phyloP scores from a whole-genome alignment of 2,113 vertebrate genomes.

The Chionis minor region DNA sequence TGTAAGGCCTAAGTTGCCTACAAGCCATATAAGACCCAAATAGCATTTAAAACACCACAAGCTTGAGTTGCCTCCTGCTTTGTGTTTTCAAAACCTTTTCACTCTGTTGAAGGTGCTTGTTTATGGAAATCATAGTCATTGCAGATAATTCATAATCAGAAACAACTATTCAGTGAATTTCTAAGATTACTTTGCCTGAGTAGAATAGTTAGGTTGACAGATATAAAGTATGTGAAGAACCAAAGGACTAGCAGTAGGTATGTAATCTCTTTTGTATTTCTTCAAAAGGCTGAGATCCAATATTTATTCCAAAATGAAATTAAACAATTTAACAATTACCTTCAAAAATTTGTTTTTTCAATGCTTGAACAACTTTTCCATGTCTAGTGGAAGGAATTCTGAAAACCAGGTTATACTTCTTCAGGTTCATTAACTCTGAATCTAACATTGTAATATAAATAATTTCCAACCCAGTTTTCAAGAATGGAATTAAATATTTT shows the following conservation, averaged over 20 bases:
- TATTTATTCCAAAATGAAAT: conserved; percentile 14
- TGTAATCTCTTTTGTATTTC: neutral
- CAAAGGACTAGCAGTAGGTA: neutral
- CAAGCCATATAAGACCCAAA: neutral
- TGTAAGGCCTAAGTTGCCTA: neutral
- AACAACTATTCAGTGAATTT: neutral
- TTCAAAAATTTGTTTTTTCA: conserved; percentile 51
- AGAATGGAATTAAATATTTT: conserved; percentile 33
- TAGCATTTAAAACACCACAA: neutral
- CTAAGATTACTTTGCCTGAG: neutral
- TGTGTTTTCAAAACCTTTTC: neutral
- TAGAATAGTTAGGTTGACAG: neutral
- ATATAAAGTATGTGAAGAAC: neutral
- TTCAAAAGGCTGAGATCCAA: neutral
- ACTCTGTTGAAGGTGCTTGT: neutral
- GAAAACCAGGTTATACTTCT: conserved; percentile 39
- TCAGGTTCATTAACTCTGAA: conserved; percentile 55
- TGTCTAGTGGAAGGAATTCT: conserved; percentile 43
- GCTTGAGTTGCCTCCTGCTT: neutral
- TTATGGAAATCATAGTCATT: neutral
- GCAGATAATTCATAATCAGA: neutral
- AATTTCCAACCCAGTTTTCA: conserved; percentile 17
- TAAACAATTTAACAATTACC: conserved; percentile 6
- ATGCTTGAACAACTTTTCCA: conserved; percentile 37
- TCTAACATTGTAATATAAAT: conserved; percentile 44